A percentile compares a stretch with the other conserved stretches of the same genome.
phyloP scores from a whole-genome alignment of 1,140 invertebrate genomes.

The Papilio polyxenes region DNA sequence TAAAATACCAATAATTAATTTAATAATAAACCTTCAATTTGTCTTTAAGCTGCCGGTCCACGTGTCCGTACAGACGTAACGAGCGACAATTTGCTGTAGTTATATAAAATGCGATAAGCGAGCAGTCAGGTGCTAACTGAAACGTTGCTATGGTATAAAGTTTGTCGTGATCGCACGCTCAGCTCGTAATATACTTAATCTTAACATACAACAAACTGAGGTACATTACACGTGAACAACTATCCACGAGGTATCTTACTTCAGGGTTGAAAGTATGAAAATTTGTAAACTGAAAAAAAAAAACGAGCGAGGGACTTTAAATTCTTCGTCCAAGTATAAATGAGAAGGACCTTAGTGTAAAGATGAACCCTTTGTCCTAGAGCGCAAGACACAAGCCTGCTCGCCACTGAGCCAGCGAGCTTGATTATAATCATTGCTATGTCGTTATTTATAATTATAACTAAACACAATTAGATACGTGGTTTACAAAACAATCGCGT shows the following conservation, averaged over 20 bases:
- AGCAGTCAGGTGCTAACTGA: not conserved
- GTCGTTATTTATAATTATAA: not conserved
- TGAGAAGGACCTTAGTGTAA: too few species aligned
- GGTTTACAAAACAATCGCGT: not conserved
- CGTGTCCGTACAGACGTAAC: not conserved
- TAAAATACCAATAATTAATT: not conserved
- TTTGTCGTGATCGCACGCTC: conserved; percentile 14
- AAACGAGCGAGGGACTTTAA: too few species aligned
- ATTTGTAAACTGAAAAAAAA: too few species aligned
- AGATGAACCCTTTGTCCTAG: not conserved
- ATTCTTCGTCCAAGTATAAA: too few species aligned
- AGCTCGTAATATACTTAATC: not conserved
- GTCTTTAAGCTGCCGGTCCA: not conserved
- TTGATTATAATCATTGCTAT: not conserved
- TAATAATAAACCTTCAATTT: not conserved
- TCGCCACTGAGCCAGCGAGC: not conserved
- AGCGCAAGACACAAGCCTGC: not conserved
- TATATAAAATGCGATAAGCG: conserved; percentile 3
- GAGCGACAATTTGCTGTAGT: not conserved
- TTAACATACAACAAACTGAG: not conserved
- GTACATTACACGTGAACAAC: not conserved
- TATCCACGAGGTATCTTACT: too few species aligned
- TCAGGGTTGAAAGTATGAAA: too few species aligned
- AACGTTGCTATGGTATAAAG: conserved; percentile 6
- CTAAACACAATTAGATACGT: conserved; percentile 1